Evolutionary conservation across 2,888 invertebrate species (phyloP), one percentile per base, ranked within the genome.

Genomic region (Cerastis rubricosa): DNA sequence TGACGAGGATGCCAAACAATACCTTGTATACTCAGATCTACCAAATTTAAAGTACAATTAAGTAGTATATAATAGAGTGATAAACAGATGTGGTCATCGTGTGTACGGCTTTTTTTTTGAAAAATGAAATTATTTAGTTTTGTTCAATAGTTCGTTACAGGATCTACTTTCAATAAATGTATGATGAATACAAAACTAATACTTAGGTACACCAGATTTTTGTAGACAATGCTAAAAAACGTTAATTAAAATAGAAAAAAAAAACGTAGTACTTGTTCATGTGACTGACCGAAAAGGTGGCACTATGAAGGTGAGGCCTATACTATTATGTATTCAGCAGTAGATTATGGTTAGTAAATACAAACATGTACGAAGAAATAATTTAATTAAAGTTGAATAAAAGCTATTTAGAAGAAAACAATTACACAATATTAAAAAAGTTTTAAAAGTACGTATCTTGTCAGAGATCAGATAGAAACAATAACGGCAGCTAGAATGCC

Each of bases 291-390:
- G 66, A 45, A 25, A 63, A 71, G 78, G 69, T 77, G 49, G 29
- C 1, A 57, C 14, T 51, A 65, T 57, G 66, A 81, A 81, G 81
- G 78, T 81, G 22, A 81, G 49, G 43, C 29, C 29, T 64, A 25
- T 14, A 40, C 6, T 35, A 22, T 19, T 81, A 81, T 81, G 54
- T 81, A 74, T 57, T 70, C 81, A 81, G 81, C 81, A 57, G 81
- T 78, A 11, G 25, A 43, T 65, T 67, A 35, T n/a, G 45, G 1
- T n/a, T 29, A 51, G n/a, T 59, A 77, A 61, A 54, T 35, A 77
- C 6, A 68, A n/a, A 63, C 22, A 80, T 12, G 5, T 8, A 64
- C 12, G 61, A 61, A 61, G 29, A 35, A 19, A 61, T 61, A 61
- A 1, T 35, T 25, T 12, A 6, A 25, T 57, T 19, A 1, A 59